Evolutionary conservation across 2,113 vertebrate genomes (phyloP), one percentile per base, ranked within the genome.

Genomic region (Carlito syrichta): DNA sequence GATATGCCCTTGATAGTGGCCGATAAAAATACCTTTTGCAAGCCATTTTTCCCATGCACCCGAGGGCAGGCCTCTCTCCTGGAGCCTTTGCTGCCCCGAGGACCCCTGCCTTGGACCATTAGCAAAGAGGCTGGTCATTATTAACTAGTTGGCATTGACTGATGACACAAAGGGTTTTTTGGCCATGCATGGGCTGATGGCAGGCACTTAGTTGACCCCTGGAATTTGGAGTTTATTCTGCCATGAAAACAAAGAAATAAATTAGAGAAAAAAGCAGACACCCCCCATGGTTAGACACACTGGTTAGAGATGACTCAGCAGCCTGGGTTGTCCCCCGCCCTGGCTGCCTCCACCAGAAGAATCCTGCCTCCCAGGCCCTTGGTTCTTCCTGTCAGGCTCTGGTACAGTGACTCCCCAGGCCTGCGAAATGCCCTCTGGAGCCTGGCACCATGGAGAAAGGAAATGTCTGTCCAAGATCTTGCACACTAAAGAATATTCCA

Each of bases 141-240:
- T 63, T 68, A 97, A 96, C 96, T 97, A 38, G 95, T 96, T 98
- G 98, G 96, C 98, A 98, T 97, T 99, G 98, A 98, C 98, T 97
- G 97, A 98, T 99, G 86, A 96, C 86, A 95, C 38, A 56, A 94
- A 54, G 76, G 40, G 17, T 23, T 22, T 92, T 89, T 83, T 82
- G 62, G 73, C 52, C 63, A 50, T 1, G 20, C 97, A 76, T 73
- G 0, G 43, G 94, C 98, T 98, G 95, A 95, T 97, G 97, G 96
- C 43, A 73, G 54, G 97, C 96, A 32, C 95, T 97, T 56, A 35
- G 97, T 97, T 98, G 98, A 98, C 98, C 98, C 93, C 84, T 8
- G 95, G 96, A 98, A 98, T 98, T 98, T 97, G 95, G 96, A 97
- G 6, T 98, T 98, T 98, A 98, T 98, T 98, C 97, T 98, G 97